Evolutionary conservation across 1,140 invertebrate species (phyloP).

Genomic region (Batillaria attramentaria): DNA sequence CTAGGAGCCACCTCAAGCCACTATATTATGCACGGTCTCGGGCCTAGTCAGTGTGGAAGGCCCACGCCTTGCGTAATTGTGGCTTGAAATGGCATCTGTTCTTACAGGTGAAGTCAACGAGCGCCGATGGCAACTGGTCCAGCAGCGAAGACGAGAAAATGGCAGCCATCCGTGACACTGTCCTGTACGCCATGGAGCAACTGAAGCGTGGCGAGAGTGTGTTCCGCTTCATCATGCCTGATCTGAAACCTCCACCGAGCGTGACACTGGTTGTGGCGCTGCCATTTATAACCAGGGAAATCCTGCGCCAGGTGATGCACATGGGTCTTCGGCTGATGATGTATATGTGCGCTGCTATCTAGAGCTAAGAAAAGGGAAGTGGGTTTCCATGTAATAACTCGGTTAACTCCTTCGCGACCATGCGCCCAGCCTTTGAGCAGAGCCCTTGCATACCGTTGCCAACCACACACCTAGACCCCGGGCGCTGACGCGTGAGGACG

Average conservation of each 20-base stretch:
- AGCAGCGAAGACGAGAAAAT: background rate
- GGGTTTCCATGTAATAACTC: too few species aligned
- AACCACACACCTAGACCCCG: too few species aligned
- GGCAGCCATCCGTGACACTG: background rate
- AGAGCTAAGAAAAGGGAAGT: background rate
- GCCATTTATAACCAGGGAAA: background rate
- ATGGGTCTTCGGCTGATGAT: too few species aligned
- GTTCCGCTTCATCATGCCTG: constrained; percentile 27
- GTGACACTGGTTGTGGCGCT: constrained; percentile 26
- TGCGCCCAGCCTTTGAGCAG: too few species aligned
- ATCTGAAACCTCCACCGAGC: background rate
- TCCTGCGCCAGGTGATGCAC: background rate
- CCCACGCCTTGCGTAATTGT: too few species aligned
- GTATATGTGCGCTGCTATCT: background rate
- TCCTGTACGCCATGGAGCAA: constrained; percentile 2
- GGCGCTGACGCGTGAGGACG: too few species aligned
- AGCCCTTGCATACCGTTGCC: too few species aligned
- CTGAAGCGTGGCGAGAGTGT: constrained; percentile 7
- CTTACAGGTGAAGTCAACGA: constrained; percentile 22
- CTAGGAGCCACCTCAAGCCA: too few species aligned
- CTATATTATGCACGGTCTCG: too few species aligned
- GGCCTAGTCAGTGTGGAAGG: background rate
- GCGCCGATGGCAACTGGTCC: background rate
- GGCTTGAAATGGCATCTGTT: background rate
- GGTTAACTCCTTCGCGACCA: too few species aligned